A percentile compares a stretch with the other conserved stretches of the same genome.
phyloP scores from a whole-genome alignment of 2,113 vertebrate genomes.

The Numenius arquata region DNA sequence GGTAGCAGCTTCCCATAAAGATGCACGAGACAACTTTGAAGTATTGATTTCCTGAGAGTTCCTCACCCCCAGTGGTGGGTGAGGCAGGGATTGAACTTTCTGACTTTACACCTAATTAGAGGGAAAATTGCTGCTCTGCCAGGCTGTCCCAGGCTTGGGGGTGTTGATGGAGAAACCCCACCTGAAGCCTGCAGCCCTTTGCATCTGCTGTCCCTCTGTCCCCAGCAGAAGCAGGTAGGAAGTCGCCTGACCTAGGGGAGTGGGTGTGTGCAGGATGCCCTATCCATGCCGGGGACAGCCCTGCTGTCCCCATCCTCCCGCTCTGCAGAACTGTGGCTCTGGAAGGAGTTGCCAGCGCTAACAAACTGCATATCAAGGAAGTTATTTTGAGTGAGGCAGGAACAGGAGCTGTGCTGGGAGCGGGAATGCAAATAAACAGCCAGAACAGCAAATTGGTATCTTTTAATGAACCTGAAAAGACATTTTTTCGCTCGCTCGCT shows the following conservation, averaged over 20 bases:
- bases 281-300: neutral
- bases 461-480: constrained; percentile 9
- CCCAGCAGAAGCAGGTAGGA: fast-evolving
- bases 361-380: neutral
- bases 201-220: neutral
- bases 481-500: neutral
- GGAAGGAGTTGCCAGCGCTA: neutral
- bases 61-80: neutral
- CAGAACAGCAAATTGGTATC: neutral
- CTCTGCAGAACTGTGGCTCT: neutral
- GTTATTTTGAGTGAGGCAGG: constrained; percentile 29
- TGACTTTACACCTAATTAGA: neutral
- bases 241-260: neutral
- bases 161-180: neutral
- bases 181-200: neutral
- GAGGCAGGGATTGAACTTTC: neutral
- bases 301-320: neutral
- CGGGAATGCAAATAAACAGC: constrained; percentile 11
- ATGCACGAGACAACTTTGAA: neutral
- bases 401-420: constrained; percentile 1
- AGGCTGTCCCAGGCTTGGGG: neutral
- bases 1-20: neutral
- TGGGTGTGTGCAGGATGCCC: neutral
- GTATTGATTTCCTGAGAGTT: neutral
- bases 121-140: neutral